Conservation (phyloP, 2,797 vertebrate genomes). For the Prunella strophiata region DNA sequence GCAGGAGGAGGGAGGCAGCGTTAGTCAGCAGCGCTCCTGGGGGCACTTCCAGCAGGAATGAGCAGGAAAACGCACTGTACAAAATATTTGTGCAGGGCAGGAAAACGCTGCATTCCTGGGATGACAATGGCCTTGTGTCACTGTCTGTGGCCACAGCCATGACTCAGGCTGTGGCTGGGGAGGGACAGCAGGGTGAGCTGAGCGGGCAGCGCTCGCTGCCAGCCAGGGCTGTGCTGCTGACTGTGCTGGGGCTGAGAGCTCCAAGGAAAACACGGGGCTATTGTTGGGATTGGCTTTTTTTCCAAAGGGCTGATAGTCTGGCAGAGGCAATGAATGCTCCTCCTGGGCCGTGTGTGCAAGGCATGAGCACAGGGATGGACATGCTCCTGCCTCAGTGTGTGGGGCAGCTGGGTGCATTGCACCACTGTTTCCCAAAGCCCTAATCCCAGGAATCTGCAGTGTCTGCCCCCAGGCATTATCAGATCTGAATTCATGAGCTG, state of each 20-base stretch:
- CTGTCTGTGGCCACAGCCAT: slow-evolving; percentile 52
- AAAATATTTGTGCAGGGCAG: slow-evolving; percentile 58
- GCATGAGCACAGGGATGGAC: not conserved
- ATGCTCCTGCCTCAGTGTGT: not conserved
- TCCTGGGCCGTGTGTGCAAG: not conserved
- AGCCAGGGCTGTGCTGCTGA: not conserved
- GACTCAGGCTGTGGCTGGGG: slow-evolving; percentile 54
- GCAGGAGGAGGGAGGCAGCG: not conserved
- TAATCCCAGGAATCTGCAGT: not conserved
- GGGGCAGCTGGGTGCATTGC: not conserved
- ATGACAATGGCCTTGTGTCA: slow-evolving; percentile 64
- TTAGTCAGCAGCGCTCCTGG: slow-evolving; percentile 37
- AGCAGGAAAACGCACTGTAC: not conserved
- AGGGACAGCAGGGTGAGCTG: not conserved
- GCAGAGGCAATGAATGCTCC: not conserved
- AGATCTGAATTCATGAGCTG: not conserved
- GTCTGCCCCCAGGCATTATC: not conserved
- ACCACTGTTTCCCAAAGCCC: not conserved
- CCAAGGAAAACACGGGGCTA: slow-evolving; percentile 22
- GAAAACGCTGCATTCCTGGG: slow-evolving; percentile 61
- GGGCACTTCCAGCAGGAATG: not conserved
- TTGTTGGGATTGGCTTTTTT: not conserved
- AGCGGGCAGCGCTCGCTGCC: not conserved
- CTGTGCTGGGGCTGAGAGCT: not conserved
- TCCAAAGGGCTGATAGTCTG: not conserved